phyloP scores from a whole-genome alignment of 2,888 invertebrate genomes.

The Diabrotica balteata region DNA sequence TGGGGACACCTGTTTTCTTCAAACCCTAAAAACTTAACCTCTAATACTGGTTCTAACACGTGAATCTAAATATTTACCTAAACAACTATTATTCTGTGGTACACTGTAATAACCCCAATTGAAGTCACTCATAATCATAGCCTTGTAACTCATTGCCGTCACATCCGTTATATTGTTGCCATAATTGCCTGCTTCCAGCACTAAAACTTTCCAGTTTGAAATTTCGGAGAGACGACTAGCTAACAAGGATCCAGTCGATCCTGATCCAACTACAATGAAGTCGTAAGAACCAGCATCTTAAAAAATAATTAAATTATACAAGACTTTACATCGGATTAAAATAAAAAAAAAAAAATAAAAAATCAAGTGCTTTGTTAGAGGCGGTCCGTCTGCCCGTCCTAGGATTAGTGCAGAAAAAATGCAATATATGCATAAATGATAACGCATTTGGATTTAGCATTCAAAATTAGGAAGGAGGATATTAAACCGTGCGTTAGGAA shows the following conservation, averaged over 20 bases:
- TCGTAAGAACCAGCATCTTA: constrained; percentile 52
- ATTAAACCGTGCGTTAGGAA: no score
- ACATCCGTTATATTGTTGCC: constrained; percentile 57
- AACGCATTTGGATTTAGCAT: no score
- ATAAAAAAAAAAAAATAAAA: no score
- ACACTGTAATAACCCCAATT: constrained; percentile 57
- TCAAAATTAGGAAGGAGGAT: no score
- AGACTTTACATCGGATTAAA: no score
- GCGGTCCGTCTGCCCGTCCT: neutral
- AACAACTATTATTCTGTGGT: constrained; percentile 32
- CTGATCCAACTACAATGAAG: constrained; percentile 62
- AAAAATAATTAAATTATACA: neutral
- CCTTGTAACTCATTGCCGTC: constrained; percentile 51
- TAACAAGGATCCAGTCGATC: constrained; percentile 62
- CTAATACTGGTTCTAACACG: no score
- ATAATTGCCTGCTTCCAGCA: constrained; percentile 50
- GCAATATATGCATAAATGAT: no score
- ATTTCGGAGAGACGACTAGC: constrained; percentile 63
- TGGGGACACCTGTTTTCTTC: constrained; percentile 48
- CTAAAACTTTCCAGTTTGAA: constrained; percentile 51
- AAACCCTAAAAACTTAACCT: constrained; percentile 40
- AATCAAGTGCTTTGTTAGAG: neutral
- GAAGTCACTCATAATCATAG: constrained; percentile 54
- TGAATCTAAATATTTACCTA: constrained; percentile 24
- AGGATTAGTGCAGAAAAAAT: no score